These are phyloP conservation scores for Thymelicus sylvestris DNA, from an alignment of 2,888 invertebrate genomes.

Conservation along the genomic window DNA sequence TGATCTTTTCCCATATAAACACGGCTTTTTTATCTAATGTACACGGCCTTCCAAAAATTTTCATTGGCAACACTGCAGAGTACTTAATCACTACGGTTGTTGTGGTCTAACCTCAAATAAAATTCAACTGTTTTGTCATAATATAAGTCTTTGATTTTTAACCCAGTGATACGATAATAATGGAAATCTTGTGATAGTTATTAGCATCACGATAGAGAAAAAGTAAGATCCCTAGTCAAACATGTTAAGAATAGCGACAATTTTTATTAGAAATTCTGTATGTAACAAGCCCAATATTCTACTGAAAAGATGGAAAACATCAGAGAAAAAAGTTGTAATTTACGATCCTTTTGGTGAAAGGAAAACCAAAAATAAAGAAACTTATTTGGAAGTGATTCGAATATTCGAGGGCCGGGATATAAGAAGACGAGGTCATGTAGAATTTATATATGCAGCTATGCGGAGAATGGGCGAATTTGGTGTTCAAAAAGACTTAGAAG, in stretches of 20 bases:
- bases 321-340: conserved; percentile 67
- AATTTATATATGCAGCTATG: conserved; percentile 96
- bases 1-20: too few relatives aligned
- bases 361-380: conserved; percentile 86
- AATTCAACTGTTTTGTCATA: too few relatives aligned
- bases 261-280: conserved; percentile 63
- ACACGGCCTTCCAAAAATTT: too few relatives aligned
- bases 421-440: conserved; percentile 93
- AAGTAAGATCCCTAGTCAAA: background rate
- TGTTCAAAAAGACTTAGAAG: conserved; percentile 93
- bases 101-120: too few relatives aligned
- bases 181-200: background rate
- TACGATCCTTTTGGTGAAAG: conserved; percentile 75
- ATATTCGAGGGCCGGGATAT: conserved; percentile 89
- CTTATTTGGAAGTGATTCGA: conserved; percentile 89
- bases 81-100: too few relatives aligned
- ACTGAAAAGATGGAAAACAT: conserved; percentile 67
- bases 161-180: background rate
- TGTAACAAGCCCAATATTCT: conserved; percentile 55
- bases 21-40: too few relatives aligned
- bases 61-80: too few relatives aligned
- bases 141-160: too few relatives aligned
- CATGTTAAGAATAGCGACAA: conserved; percentile 60
- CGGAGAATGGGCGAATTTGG: conserved; percentile 95
- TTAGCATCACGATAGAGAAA: background rate